Evolutionary conservation across 2,888 invertebrate species (phyloP).

Genomic region (Lepidonotus clava): DNA sequence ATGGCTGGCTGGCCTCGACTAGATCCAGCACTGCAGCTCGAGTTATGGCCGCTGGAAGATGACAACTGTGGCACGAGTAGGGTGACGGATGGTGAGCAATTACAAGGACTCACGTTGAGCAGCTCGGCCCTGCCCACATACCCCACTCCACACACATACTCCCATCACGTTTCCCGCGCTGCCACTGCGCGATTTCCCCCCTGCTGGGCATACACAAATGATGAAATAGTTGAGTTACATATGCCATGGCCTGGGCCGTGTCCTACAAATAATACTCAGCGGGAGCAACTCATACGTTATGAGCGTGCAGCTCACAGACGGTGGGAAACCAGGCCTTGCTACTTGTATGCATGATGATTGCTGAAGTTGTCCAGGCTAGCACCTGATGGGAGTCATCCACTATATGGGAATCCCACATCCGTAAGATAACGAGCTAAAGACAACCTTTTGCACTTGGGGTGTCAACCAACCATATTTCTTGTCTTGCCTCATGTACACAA

Average conservation of each 20-base stretch:
- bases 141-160: no score
- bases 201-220: background rate
- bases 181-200: background rate
- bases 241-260: background rate
- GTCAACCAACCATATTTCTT: no score
- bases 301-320: background rate
- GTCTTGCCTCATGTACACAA: no score
- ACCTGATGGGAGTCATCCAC: no score
- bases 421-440: no score
- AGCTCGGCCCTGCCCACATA: background rate
- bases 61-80: background rate
- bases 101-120: background rate
- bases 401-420: no score
- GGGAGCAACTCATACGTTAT: background rate
- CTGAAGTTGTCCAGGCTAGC: no score
- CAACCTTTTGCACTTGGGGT: no score
- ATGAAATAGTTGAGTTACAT: constrained; percentile 19
- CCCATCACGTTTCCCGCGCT: background rate
- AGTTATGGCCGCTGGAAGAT: no score
- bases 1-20: background rate
- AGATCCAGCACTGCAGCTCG: no score
- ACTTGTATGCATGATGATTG: no score
- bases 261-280: background rate
- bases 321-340: no score
- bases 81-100: background rate